Percentiles rank a stretch among this genome's conserved stretches.
Evolutionary conservation across 2,888 invertebrate genomes (phyloP).

Genomic region (Altica lythri): DNA sequence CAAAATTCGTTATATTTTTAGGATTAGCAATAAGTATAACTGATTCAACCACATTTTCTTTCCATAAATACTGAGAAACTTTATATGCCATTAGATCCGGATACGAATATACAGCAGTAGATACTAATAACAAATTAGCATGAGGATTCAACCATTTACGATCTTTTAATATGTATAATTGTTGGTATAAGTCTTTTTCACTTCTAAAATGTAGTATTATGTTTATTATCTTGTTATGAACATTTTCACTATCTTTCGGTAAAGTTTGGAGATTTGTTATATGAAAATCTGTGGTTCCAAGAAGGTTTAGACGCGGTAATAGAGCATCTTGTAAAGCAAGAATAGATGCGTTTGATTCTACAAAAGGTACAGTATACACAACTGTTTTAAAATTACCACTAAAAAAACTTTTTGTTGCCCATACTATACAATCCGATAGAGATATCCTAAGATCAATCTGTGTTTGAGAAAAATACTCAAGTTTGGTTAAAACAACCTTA

Average conservation of each 20-base stretch:
- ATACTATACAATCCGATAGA: conserved; percentile 24
- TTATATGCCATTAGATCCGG: conserved; percentile 26
- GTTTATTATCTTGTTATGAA: conserved; percentile 6
- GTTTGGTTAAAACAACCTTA: no score
- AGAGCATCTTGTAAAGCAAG: conserved; percentile 1
- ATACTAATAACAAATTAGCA: conserved; percentile 41
- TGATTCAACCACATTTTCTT: conserved; percentile 17
- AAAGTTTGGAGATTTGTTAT: conserved; percentile 2
- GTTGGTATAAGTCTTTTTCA: conserved; percentile 10
- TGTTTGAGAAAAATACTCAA: conserved; percentile 3
- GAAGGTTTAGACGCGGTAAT: conserved; percentile 5
- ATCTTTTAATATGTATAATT: conserved; percentile 8
- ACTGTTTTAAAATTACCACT: conserved; percentile 9
- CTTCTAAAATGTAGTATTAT: conserved; percentile 26
- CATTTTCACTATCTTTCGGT: neutral
- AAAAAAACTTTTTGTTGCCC: conserved; percentile 18
- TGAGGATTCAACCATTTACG: conserved; percentile 32
- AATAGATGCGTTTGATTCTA: neutral
- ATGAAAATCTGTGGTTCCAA: neutral
- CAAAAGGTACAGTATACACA: conserved; percentile 16
- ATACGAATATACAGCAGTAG: conserved; percentile 34
- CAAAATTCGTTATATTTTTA: conserved; percentile 19
- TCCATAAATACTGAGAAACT: conserved; percentile 13
- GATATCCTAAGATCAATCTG: conserved; percentile 19
- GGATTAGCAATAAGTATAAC: conserved; percentile 21